These are phyloP conservation scores for Harpegnathos saltator DNA, from an alignment of 1,140 invertebrate genomes.

Conservation along the genomic window DNA sequence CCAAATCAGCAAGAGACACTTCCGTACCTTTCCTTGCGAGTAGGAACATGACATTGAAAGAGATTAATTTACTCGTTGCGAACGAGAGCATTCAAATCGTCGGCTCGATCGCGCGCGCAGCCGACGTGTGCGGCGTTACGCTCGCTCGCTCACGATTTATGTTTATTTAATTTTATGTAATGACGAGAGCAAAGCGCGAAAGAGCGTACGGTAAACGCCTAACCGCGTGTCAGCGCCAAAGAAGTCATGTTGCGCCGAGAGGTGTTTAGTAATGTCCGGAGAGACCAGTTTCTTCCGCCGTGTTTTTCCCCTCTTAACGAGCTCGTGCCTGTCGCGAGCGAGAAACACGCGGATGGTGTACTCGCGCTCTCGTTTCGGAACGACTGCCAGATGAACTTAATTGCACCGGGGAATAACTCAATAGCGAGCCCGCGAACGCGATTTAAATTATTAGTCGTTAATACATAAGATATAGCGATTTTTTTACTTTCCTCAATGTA, in stretches of 20 bases:
- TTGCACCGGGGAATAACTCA: conserved; percentile 12
- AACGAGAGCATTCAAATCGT: neutral
- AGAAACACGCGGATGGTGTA: conserved; percentile 32
- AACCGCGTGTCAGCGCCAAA: conserved; percentile 56
- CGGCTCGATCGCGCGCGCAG: neutral
- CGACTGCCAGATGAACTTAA: conserved; percentile 9
- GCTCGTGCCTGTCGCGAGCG: conserved; percentile 23
- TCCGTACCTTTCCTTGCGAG: too few relatives aligned
- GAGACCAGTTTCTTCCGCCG: conserved; percentile 55
- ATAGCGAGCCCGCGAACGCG: neutral
- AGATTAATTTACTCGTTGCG: conserved; percentile 8
- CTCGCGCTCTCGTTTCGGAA: conserved; percentile 35
- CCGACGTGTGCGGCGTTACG: conserved; percentile 31
- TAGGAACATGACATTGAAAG: neutral
- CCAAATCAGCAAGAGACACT: too few relatives aligned
- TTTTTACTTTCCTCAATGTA: conserved; percentile 23
- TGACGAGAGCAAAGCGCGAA: conserved; percentile 46
- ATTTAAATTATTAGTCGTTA: conserved; percentile 26
- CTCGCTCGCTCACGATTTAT: conserved; percentile 42
- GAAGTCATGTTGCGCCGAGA: conserved; percentile 52
- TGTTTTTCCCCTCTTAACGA: conserved; percentile 46
- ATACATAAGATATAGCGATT: conserved; percentile 6
- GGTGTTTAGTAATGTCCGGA: conserved; percentile 45
- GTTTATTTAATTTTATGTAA: conserved; percentile 59
- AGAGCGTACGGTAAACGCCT: conserved; percentile 52